phyloP scores from a whole-genome alignment of 2,797 vertebrate species.

The Orientallactaga sibirica region DNA sequence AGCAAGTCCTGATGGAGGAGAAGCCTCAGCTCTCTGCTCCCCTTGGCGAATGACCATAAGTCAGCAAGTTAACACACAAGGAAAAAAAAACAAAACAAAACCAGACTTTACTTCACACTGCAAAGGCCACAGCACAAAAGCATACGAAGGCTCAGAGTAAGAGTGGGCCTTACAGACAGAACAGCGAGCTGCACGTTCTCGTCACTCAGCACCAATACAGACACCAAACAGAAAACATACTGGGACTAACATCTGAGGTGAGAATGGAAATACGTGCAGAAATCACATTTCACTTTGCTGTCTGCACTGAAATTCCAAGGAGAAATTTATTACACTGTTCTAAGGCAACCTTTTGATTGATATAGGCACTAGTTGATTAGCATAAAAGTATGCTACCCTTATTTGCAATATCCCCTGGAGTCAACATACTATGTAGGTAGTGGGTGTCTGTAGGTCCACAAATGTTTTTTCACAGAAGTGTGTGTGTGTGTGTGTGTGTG shows the following conservation, averaged over 20 bases:
- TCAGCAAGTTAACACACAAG: constrained; percentile 10
- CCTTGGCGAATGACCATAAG: not conserved
- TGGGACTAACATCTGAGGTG: not conserved
- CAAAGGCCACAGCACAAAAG: not conserved
- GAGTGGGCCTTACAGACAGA: not conserved
- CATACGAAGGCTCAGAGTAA: not conserved
- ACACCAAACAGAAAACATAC: not conserved
- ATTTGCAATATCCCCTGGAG: not conserved
- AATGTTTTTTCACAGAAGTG: not conserved
- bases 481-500: no score
- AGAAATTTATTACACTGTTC: constrained; percentile 8
- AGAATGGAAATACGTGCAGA: not conserved
- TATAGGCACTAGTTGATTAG: not conserved
- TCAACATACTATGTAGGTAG: not conserved
- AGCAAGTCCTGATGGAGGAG: not conserved
- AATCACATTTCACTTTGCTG: not conserved
- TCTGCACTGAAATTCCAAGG: not conserved
- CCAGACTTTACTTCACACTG: not conserved
- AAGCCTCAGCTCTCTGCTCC: not conserved
- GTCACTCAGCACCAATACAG: not conserved
- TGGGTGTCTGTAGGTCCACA: not conserved
- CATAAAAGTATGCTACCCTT: not conserved
- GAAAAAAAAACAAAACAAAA: constrained; percentile 1
- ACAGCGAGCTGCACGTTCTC: not conserved
- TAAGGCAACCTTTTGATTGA: not conserved